phyloP scores from a whole-genome alignment of 2,797 vertebrate species.

The Helicolenus hilgendorfi region DNA sequence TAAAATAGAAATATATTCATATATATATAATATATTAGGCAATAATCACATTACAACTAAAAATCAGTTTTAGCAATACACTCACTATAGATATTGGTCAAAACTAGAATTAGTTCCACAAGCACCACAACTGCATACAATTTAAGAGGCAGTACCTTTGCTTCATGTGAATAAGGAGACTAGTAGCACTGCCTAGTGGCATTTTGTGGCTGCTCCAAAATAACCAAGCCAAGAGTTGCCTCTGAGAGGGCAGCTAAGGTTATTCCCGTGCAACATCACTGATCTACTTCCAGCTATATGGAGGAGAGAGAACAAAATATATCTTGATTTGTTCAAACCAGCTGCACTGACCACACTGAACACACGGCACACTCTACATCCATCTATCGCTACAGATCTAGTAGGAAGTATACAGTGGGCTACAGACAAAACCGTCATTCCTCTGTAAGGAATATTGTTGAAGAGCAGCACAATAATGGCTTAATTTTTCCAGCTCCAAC shows the following conservation, averaged over 20 bases:
- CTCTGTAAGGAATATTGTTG: constrained; percentile 2
- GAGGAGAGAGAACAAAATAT: constrained; percentile 47
- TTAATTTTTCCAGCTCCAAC: constrained; percentile 17
- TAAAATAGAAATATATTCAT: neutral
- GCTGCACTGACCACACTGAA: neutral
- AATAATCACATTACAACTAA: neutral
- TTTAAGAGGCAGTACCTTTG: neutral
- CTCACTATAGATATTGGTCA: neutral
- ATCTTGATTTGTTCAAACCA: constrained; percentile 39
- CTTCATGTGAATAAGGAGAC: neutral
- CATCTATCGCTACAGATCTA: constrained; percentile 10
- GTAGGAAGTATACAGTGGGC: constrained; percentile 1
- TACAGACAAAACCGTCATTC: neutral
- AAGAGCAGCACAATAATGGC: constrained; percentile 13
- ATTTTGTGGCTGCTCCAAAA: constrained; percentile 60
- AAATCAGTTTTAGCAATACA: neutral
- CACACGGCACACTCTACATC: neutral
- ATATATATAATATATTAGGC: neutral
- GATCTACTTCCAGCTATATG: constrained; percentile 58
- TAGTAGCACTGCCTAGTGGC: constrained; percentile 9
- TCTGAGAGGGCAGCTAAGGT: constrained; percentile 25
- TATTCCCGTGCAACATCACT: constrained; percentile 30
- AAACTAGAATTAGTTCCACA: neutral
- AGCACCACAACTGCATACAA: neutral
- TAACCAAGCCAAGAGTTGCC: constrained; percentile 19